A percentile compares a stretch with the other conserved stretches of the same genome.
Evolutionary conservation across 2,797 vertebrate genomes (phyloP).

Genomic region (Acanthurus leucopareius): DNA sequence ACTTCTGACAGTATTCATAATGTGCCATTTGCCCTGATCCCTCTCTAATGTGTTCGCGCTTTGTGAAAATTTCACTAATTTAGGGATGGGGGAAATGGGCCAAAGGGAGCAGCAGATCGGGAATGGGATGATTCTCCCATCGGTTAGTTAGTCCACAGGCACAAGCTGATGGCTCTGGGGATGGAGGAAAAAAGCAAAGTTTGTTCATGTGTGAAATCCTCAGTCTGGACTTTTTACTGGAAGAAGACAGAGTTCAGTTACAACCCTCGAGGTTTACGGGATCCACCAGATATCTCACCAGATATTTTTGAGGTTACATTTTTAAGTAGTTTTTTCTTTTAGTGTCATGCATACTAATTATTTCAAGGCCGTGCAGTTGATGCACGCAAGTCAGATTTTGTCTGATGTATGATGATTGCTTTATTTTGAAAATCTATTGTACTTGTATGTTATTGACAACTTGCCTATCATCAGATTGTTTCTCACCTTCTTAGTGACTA

Average conservation of each 20-base stretch:
- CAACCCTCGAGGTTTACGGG: constrained; percentile 1
- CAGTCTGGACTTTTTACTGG: constrained; percentile 32
- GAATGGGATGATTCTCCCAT: constrained; percentile 54
- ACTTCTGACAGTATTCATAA: constrained; percentile 83
- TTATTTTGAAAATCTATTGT: constrained; percentile 16
- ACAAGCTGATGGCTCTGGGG: constrained; percentile 44
- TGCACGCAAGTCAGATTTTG: neutral
- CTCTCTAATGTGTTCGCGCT: constrained; percentile 78
- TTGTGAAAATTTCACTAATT: constrained; percentile 77
- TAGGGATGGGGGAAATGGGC: constrained; percentile 61
- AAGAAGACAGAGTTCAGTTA: constrained; percentile 37
- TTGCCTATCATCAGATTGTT: neutral
- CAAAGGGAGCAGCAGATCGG: constrained; percentile 46
- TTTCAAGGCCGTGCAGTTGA: neutral
- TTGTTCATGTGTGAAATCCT: constrained; percentile 71
- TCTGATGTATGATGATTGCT: neutral
- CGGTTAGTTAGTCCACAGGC: constrained; percentile 61
- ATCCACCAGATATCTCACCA: constrained; percentile 5
- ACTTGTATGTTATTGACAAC: neutral
- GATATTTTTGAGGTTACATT: constrained; percentile 14
- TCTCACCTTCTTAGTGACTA: neutral
- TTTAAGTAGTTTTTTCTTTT: neutral
- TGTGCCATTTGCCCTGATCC: constrained; percentile 80
- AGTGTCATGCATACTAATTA: constrained; percentile 1
- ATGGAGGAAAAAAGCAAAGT: constrained; percentile 56